Evolutionary conservation across 2,113 vertebrate genomes (phyloP).

Genomic region (Gopherus evgoodei): DNA sequence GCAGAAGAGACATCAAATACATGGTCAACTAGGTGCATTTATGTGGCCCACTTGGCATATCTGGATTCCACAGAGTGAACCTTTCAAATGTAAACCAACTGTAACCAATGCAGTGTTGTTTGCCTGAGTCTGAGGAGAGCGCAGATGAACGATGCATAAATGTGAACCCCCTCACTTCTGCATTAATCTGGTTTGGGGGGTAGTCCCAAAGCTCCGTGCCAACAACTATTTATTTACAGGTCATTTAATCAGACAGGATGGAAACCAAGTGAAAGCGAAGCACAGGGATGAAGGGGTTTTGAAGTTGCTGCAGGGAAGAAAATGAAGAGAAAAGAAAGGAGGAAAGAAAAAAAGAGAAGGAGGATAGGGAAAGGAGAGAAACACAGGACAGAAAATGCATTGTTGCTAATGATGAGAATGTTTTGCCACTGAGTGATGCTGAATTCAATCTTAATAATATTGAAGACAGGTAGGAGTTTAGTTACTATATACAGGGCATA

Average conservation of each 20-base stretch:
- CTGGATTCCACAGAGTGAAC: neutral
- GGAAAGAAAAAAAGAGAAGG: neutral
- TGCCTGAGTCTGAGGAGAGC: neutral
- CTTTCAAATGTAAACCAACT: neutral
- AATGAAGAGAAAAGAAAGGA: neutral
- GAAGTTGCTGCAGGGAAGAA: neutral
- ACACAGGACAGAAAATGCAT: neutral
- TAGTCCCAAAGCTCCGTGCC: neutral
- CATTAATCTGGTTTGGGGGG: too few relatives aligned
- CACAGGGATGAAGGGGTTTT: neutral
- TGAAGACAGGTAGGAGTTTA: neutral
- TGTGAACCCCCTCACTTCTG: neutral
- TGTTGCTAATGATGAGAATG: neutral
- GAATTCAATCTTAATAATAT: neutral
- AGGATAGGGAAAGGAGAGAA: neutral
- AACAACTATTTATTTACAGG: neutral
- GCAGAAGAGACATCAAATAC: neutral
- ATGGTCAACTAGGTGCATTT: neutral
- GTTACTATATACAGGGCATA: neutral
- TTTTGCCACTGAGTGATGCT: neutral
- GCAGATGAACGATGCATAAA: neutral
- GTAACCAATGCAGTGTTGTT: neutral
- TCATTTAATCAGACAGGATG: neutral
- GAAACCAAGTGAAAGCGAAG: neutral
- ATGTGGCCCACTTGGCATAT: neutral